A percentile compares a stretch with the other conserved stretches of the same genome.
phyloP scores from a whole-genome alignment of 2,797 vertebrate species.

The Catostomus latipinnis region DNA sequence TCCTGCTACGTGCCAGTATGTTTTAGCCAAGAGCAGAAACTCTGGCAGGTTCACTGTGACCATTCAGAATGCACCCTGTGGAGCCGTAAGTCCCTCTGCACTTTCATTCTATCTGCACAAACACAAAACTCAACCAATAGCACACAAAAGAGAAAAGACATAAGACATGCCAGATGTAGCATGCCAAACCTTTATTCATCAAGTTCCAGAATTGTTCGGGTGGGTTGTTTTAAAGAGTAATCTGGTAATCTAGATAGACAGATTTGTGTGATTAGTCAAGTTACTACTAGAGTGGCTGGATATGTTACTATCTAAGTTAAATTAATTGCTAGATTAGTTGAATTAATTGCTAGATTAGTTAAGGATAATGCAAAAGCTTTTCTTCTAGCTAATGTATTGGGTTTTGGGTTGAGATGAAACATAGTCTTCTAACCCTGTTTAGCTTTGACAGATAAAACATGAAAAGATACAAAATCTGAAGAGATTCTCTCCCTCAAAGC shows the following conservation, averaged over 20 bases:
- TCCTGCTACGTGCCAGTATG: constrained; percentile 90
- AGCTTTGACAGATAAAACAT: constrained; percentile 65
- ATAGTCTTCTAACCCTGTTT: constrained; percentile 49
- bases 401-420: constrained; percentile 46
- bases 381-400: neutral
- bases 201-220: constrained; percentile 32
- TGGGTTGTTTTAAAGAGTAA: constrained; percentile 37
- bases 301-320: constrained; percentile 7
- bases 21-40: constrained; percentile 88
- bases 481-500: constrained; percentile 69
- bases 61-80: constrained; percentile 90
- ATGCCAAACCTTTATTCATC: constrained; percentile 34
- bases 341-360: constrained; percentile 16
- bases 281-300: neutral
- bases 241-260: constrained; percentile 31
- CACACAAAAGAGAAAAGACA: constrained; percentile 27
- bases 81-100: constrained; percentile 81
- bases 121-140: constrained; percentile 21
- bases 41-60: constrained; percentile 88
- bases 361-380: neutral
- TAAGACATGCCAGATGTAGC: constrained; percentile 27
- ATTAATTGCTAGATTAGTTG: constrained; percentile 6
- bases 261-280: constrained; percentile 27
- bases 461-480: constrained; percentile 68
- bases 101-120: constrained; percentile 8